Evolutionary conservation across 2,113 vertebrate species (phyloP), one percentile per base, ranked within the genome.

Genomic region (Taxidea taxus): DNA sequence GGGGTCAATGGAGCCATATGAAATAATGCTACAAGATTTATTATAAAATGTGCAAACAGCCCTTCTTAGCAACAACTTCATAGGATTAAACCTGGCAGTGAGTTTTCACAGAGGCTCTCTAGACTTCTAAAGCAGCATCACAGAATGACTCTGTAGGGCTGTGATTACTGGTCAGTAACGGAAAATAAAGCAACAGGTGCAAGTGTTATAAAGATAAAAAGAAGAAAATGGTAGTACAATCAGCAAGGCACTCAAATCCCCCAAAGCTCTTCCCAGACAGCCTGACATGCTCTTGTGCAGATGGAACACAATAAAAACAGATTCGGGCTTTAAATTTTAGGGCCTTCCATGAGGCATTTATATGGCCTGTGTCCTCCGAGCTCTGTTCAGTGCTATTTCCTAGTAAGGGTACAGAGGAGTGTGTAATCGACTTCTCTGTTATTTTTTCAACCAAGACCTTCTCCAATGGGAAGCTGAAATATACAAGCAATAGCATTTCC

Each of bases 281-380:
- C 16, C 70, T 25, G 4, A 51, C 18, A n/a, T 74, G 56, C 12
- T 80, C 37, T 13, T 42, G 62, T 15, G 44, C 34, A 97, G 25
- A 12, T 44, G 4, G 64, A 66, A 92, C 13, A 54, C 27, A 39
- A 31, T 75, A 94, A 85, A 87, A 92, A 94, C 18, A 49, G 56
- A 92, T 70, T 94, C 77, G 49, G n/a, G 75, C 31, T 83, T 91
- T 92, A 87, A 72, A 85, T 72, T 94, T 81, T 72, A 94, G 72
- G 8, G 23, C 51, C 93, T 95, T 78, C 42, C 86, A 86, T 77
- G 64, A 93, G 44, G 29, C 23, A 74, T 90, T 95, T 85, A 27
- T 83, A 51, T 72, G 34, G 74, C 47, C 66, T 56, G n/a, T 93
- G n/a, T 37, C 15, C 81, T 96, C 62, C 7, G 75, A 87, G 14